Evolutionary conservation across 2,113 vertebrate species (phyloP).

Genomic region (Varanus salvator): DNA sequence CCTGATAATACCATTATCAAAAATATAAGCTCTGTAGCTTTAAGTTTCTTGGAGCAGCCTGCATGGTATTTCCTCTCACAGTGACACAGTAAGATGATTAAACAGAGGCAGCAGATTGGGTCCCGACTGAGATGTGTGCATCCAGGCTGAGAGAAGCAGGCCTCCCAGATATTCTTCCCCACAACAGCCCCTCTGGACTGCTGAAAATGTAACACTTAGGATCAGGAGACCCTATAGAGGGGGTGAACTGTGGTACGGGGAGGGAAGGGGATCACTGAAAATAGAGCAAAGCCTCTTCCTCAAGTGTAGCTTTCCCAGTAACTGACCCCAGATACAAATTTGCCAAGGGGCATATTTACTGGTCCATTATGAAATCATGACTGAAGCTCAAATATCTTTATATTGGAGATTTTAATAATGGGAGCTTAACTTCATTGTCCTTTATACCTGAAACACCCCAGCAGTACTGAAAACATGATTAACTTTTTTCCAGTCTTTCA

Average conservation of each 20-base stretch:
- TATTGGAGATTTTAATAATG: conserved; percentile 14
- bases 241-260: too few species aligned
- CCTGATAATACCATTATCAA: too few species aligned
- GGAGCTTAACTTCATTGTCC: background rate
- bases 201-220: too few species aligned
- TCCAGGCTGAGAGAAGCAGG: too few species aligned
- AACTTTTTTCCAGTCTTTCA: background rate
- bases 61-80: background rate
- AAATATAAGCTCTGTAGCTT: background rate
- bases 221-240: too few species aligned
- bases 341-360: background rate
- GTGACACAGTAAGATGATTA: background rate
- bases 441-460: background rate
- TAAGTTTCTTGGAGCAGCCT: background rate
- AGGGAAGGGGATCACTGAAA: too few species aligned
- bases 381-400: conserved; percentile 17
- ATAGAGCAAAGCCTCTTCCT: too few species aligned
- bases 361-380: background rate
- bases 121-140: too few species aligned
- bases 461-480: background rate
- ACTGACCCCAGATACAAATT: background rate
- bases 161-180: too few species aligned
- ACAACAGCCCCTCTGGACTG: too few species aligned
- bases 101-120: too few species aligned
- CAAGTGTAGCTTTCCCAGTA: too few species aligned